Conservation (phyloP, 2,113 vertebrate species). For the Suricata suricatta region DNA sequence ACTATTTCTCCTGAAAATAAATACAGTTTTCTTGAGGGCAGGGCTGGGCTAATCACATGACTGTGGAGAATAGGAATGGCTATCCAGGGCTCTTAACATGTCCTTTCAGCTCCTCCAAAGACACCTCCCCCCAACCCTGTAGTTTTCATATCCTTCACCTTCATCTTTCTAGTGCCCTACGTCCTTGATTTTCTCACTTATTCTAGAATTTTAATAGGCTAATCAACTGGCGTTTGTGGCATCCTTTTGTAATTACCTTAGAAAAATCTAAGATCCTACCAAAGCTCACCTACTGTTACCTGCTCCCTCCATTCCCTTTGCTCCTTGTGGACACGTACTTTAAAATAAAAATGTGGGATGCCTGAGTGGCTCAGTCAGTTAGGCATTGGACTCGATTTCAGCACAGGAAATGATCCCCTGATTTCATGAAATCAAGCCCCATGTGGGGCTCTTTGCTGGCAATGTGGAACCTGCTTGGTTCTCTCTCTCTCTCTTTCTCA, state of each 20-base stretch:
- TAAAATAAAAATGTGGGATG: background rate
- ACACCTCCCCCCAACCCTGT: no score
- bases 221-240: background rate
- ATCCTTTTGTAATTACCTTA: background rate
- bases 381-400: no score
- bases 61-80: background rate
- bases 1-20: background rate
- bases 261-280: background rate
- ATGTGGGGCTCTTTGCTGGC: no score
- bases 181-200: background rate
- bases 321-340: background rate
- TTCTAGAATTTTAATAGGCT: background rate
- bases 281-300: background rate
- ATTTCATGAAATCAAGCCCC: no score
- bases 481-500: no score
- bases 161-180: background rate
- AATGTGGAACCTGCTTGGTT: no score
- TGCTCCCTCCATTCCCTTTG: background rate
- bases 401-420: no score
- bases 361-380: no score
- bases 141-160: background rate
- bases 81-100: background rate
- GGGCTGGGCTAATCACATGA: background rate
- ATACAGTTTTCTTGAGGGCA: background rate
- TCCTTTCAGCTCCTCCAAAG: background rate